These are phyloP conservation scores for Phalera bucephala DNA, from an alignment of 2,888 invertebrate genomes.

Conservation along the genomic window DNA sequence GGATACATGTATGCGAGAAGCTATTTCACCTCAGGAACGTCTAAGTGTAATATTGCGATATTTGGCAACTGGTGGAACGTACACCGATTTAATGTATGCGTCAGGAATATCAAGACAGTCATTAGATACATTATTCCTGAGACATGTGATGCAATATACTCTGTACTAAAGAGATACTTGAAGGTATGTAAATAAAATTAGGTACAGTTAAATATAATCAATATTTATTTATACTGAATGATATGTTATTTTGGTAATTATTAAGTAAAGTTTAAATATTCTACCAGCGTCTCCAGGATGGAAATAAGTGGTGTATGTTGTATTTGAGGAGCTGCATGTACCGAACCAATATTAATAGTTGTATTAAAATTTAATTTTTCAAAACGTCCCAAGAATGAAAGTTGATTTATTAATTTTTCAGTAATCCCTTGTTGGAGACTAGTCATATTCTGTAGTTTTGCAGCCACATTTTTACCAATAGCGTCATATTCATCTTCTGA, in stretches of 20 bases:
- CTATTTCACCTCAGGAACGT: conserved; percentile 3
- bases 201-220: too few species aligned
- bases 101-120: conserved; percentile 5
- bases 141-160: conserved; percentile 11
- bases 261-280: neutral
- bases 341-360: neutral
- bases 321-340: conserved; percentile 1
- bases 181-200: conserved; percentile 6
- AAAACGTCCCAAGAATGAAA: conserved; percentile 5
- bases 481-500: conserved; percentile 3
- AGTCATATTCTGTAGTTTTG: conserved; percentile 3
- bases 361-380: conserved; percentile 2
- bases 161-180: conserved; percentile 6
- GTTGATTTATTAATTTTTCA: conserved; percentile 9
- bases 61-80: conserved; percentile 6
- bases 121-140: conserved; percentile 10
- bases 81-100: conserved; percentile 5
- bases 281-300: neutral
- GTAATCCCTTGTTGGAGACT: conserved; percentile 2
- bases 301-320: neutral
- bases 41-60: conserved; percentile 5
- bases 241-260: neutral
- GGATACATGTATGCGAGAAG: neutral
- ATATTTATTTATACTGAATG: conserved; percentile 1
- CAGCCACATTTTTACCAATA: conserved; percentile 5